A percentile compares a stretch with the other conserved stretches of the same genome.
Conservation (phyloP, 2,797 vertebrate species). For the Gambelia wislizenii region DNA sequence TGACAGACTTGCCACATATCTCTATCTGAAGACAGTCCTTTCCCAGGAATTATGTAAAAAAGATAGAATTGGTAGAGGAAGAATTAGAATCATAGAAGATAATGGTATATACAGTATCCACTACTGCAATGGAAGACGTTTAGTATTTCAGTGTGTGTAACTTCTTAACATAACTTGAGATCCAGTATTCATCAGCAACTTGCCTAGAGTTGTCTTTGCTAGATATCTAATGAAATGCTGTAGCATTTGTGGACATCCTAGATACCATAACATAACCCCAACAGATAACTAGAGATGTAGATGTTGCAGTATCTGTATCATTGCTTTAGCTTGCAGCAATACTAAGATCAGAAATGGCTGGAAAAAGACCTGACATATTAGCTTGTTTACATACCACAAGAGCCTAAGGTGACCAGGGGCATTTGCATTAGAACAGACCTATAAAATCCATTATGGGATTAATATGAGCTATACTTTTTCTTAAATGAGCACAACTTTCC, state of each 20-base stretch:
- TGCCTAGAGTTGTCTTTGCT: conserved; percentile 62
- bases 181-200: conserved; percentile 67
- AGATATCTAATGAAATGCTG: conserved; percentile 56
- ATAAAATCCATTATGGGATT: conserved; percentile 65
- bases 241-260: conserved; percentile 62
- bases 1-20: conserved; percentile 64
- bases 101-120: too few relatives aligned
- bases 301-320: conserved; percentile 61
- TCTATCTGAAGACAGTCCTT: conserved; percentile 62
- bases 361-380: conserved; percentile 62
- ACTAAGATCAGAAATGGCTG: conserved; percentile 61
- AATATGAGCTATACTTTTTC: conserved; percentile 59
- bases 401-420: conserved; percentile 69
- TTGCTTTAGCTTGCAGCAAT: conserved; percentile 55
- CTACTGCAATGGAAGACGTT: conserved; percentile 65
- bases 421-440: conserved; percentile 60
- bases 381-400: conserved; percentile 56
- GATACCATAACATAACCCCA: conserved; percentile 67
- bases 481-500: conserved; percentile 61
- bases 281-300: conserved; percentile 43
- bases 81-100: too few relatives aligned
- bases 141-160: conserved; percentile 57
- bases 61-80: conserved; percentile 52
- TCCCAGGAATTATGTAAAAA: conserved; percentile 30
- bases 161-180: conserved; percentile 66